These are phyloP conservation scores for Chascanopsetta lugubris DNA, from an alignment of 2,113 vertebrate species.

Conservation along the genomic window DNA sequence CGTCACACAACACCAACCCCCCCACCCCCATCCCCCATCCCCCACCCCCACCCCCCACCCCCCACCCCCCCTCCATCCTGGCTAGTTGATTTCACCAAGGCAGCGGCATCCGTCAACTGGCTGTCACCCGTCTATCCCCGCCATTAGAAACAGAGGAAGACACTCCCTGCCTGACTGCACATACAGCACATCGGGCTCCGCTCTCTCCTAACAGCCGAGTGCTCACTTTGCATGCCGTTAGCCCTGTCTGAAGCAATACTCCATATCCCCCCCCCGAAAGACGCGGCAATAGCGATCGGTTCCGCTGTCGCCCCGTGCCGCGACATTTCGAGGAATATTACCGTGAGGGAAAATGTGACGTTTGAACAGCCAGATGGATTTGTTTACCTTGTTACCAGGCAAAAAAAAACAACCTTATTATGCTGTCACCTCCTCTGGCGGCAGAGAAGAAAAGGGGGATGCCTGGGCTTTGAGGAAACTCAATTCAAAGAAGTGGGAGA, in stretches of 20 bases:
- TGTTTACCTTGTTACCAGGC: conserved; percentile 44
- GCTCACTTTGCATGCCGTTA: conserved; percentile 33
- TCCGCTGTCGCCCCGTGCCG: conserved; percentile 36
- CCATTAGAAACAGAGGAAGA: conserved; percentile 65
- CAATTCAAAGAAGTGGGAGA: conserved; percentile 49
- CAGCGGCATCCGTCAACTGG: conserved; percentile 71
- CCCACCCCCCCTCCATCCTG: conserved; percentile 18
- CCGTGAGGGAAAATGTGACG: conserved; percentile 48
- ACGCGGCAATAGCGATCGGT: conserved; percentile 21
- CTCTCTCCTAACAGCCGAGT: conserved; percentile 45
- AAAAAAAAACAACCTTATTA: conserved; percentile 56
- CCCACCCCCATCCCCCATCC: conserved; percentile 20
- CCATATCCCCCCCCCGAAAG: conserved; percentile 20
- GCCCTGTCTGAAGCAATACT: conserved; percentile 51
- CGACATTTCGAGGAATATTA: conserved; percentile 30
- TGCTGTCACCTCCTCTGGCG: conserved; percentile 48
- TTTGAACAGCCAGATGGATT: conserved; percentile 38
- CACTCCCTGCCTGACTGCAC: conserved; percentile 59
- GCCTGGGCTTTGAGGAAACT: conserved; percentile 37
- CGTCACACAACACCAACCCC: conserved; percentile 13
- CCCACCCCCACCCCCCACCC: conserved; percentile 27
- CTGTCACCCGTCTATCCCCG: conserved; percentile 76
- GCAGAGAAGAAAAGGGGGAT: conserved; percentile 28
- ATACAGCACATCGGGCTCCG: conserved; percentile 49
- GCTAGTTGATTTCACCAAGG: conserved; percentile 59